Base-by-base conservation (phyloP, 2,113 vertebrate species). In the Brachyhypopomus occidentalis region DNA sequence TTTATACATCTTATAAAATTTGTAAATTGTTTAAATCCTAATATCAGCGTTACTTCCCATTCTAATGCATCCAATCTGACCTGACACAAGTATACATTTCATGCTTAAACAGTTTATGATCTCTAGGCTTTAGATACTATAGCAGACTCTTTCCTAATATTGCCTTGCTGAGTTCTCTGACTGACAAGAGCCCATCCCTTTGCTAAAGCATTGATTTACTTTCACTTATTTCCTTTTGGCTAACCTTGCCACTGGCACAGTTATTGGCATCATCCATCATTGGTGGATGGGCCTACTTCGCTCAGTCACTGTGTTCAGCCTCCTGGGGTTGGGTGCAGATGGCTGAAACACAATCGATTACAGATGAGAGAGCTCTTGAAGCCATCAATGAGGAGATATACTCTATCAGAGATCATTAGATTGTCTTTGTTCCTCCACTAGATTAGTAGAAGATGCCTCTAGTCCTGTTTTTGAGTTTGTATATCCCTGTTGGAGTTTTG, bases 171-270 rank as follows among this genome's bases (percentile, higher is more conserved):
- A 34, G 71, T 66, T 71, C 4, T 55, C 38, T 77, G 74, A 82
- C 76, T 82, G 56, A 55, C 63, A 27, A 79, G 45, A 75, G 5
- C 45, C 81, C 84, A 83, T 89, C 86, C 70, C 77, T 89, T 90
- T 91, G 90, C 90, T 91, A 90, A 84, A 79, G 80, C 84, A 92
- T 92, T 86, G 91, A 92, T 92, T 91, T 89, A 81, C 83, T 78
- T 80, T 87, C 85, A 83, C 75, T 63, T 38, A 30, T 62, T 55
- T 81, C 11, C 22, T 79, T 59, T 63, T 75, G 83, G 52, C 82
- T 71, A 83, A 87, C 77, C 86, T 88, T 88, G 86, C 87, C 89
- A 89, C 88, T 89, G 69, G 63, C 82, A 23, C 72, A 86, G 85
- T 89, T 87, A 91, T 87, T 86, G 88, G 87, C 86, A 75, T 83